Percentiles rank a stretch among this genome's conserved stretches.
Conservation (phyloP, 2,113 vertebrate species). For the Falcunculus frontatus region DNA sequence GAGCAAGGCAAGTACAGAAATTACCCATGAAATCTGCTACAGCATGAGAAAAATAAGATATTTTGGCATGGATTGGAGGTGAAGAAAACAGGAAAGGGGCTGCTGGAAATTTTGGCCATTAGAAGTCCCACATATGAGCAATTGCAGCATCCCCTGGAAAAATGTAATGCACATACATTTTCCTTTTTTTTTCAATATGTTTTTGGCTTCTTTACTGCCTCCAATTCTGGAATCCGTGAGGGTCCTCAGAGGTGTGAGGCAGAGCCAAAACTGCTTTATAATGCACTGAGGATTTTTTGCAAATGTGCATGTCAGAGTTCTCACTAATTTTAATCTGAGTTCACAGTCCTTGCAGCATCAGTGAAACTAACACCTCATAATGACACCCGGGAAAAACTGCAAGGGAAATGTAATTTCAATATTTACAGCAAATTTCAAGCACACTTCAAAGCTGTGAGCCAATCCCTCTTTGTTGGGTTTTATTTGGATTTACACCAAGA, state of each 20-base stretch:
- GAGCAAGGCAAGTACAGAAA: not conserved
- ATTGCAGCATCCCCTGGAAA: not conserved
- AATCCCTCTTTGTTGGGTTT: not conserved
- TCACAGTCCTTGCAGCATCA: constrained; percentile 9
- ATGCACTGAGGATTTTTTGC: not conserved
- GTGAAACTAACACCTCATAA: constrained; percentile 42
- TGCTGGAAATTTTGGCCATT: not conserved
- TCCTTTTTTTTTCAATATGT: not conserved
- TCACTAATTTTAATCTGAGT: constrained; percentile 26
- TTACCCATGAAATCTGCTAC: not conserved
- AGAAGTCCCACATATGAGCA: not conserved
- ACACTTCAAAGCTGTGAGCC: constrained; percentile 4
- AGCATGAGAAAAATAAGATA: not conserved
- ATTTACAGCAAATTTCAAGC: constrained; percentile 28
- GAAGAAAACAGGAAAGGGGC: not conserved
- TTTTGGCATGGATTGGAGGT: not conserved
- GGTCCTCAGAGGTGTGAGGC: not conserved
- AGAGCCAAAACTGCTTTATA: not conserved
- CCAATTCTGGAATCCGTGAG: not conserved
- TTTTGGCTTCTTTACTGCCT: not conserved
- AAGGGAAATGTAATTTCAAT: constrained; percentile 43
- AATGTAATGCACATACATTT: not conserved
- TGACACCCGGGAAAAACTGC: constrained; percentile 1
- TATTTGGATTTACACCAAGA: constrained; percentile 9
- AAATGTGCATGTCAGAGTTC: constrained; percentile 9